Percentiles rank a stretch among this genome's conserved stretches.
Conservation (phyloP, 2,797 vertebrate genomes). For the Emydoidea blandingii region DNA sequence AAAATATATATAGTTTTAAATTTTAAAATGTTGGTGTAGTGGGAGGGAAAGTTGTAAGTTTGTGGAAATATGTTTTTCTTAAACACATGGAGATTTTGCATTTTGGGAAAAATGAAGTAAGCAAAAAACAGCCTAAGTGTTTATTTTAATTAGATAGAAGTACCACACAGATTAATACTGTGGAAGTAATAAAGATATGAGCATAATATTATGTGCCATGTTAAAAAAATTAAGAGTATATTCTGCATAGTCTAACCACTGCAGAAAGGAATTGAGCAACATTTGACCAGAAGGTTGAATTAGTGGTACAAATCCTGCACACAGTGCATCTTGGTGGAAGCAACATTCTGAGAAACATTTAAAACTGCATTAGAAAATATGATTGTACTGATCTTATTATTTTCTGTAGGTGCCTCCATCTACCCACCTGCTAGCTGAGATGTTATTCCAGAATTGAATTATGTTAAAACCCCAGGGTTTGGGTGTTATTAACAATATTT, state of each 20-base stretch:
- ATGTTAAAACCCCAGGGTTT: neutral
- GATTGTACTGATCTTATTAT: neutral
- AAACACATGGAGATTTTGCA: neutral
- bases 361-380: neutral
- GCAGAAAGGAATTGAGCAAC: neutral
- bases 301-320: neutral
- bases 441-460: neutral
- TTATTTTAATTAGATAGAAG: neutral
- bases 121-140: neutral
- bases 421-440: neutral
- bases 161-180: neutral
- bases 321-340: neutral
- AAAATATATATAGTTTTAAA: neutral
- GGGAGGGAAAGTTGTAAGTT: accelerated
- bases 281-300: neutral
- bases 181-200: neutral
- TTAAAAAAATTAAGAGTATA: neutral
- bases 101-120: accelerated
- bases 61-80: neutral
- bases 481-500: neutral
- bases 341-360: neutral
- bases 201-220: neutral
- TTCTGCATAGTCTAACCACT: neutral
- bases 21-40: neutral
- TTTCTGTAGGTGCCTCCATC: neutral